Evolutionary conservation across 2,113 vertebrate species (phyloP).

Genomic region (Rhinolophus ferrumequinum): DNA sequence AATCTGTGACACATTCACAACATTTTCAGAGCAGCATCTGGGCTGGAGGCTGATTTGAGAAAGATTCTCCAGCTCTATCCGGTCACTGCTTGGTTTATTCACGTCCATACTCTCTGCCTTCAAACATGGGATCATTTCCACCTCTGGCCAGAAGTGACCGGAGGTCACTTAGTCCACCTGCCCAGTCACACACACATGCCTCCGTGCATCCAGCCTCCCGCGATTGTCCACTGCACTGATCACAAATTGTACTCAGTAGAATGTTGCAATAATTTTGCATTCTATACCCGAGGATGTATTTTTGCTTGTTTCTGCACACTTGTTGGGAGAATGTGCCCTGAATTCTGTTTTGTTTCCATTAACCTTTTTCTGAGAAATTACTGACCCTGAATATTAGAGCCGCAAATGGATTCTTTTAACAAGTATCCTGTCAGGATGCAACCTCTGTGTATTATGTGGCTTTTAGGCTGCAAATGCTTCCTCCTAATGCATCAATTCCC

Average conservation of each 20-base stretch:
- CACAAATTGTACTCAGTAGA: conserved; percentile 4
- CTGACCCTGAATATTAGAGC: conserved; percentile 67
- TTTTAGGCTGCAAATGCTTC: conserved; percentile 66
- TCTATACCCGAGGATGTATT: not conserved
- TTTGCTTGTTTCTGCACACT: conserved; percentile 62
- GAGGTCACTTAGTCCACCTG: not conserved
- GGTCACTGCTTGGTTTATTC: not conserved
- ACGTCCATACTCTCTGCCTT: not conserved
- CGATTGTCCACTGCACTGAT: not conserved
- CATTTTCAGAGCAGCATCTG: not conserved
- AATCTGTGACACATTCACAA: not conserved
- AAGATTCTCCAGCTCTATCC: not conserved
- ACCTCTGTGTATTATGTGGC: conserved; percentile 24
- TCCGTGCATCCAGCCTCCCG: too few relatives aligned
- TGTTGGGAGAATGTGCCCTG: conserved; percentile 52
- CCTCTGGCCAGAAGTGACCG: not conserved
- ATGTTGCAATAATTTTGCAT: conserved; percentile 42
- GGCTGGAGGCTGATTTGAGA: not conserved
- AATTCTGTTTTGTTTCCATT: conserved; percentile 78
- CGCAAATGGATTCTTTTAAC: conserved; percentile 65
- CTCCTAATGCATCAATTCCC: conserved; percentile 63
- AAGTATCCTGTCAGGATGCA: conserved; percentile 66
- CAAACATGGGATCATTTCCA: not conserved
- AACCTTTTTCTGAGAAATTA: conserved; percentile 76
- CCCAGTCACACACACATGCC: not conserved